Evolutionary conservation across 2,797 vertebrate species (phyloP), one percentile per base, ranked within the genome.

Genomic region (Eulemur albifrons): DNA sequence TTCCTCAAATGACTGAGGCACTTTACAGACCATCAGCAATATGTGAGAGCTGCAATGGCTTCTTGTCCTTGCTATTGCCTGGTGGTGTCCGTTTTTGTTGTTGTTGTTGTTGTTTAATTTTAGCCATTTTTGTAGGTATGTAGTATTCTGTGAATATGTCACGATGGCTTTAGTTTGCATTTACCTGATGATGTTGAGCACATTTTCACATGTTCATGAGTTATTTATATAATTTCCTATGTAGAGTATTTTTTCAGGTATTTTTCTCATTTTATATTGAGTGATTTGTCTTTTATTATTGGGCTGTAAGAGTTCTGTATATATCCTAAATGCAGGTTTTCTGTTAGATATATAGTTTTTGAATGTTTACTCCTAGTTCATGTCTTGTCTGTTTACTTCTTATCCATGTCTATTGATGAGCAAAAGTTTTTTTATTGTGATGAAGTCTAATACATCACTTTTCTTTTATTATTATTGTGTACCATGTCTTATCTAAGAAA

Each of bases 181-280:
- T 92, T 86, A 12, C 15, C 38, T 67, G 35, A 52, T 80, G 35
- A 77, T 23, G 7, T 21, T 70, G 77, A 95, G 8, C 30, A 90
- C 52, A 80, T 54, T 43, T 80, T 70, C 72, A 50, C 76, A 52
- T 52, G 10, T 27, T 67, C 43, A 80, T 69, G 54, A 67, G 8
- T 9, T 25, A 88, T 88, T 77, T 90, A 23, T 32, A 15, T 85
- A 82, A 77, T 45, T 79, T 91, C n/a, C 48, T 38, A 27, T 38
- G 18, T 50, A 80, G 61, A 83, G 61, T 91, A 76, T 90, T 40
- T 95, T n/a, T 84, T 81, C 35, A 85, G 25, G 93, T 84, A 91
- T 88, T 63, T 93, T 61, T n/a, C 13, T 92, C 61, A 38, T 54
- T 69, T 92, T 54, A 75, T 82, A 69, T 27, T 35, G 32, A 70